phyloP scores from a whole-genome alignment of 64 coral and sea anemone genomes.

The Astreopora myriophthalma region DNA sequence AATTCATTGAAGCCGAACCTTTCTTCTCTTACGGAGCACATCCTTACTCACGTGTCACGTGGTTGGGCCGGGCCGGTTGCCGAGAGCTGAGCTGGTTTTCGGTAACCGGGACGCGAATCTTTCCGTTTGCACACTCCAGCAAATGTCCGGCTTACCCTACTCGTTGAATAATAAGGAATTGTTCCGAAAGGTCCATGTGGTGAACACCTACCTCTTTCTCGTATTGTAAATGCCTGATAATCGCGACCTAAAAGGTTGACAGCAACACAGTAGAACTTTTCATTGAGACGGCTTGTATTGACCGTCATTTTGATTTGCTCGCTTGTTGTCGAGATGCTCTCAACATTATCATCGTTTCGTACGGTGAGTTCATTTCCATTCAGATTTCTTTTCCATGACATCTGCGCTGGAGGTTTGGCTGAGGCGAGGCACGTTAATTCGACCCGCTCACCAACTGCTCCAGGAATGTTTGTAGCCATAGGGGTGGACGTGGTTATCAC shows the following conservation, averaged over 20 bases:
- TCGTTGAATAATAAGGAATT: no score
- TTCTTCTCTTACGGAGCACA: no score
- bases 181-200: no score
- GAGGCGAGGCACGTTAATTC: slow-evolving; percentile 45
- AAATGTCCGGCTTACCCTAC: no score
- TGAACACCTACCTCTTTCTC: slow-evolving; percentile 72
- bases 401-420: slow-evolving; percentile 16
- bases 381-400: slow-evolving; percentile 58
- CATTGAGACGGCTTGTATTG: neutral
- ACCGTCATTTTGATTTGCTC: neutral
- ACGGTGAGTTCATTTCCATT: neutral
- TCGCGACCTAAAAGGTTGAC: slow-evolving; percentile 72
- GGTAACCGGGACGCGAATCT: no score
- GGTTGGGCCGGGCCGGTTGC: no score
- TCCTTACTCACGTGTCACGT: no score
- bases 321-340: neutral
- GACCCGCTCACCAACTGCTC: slow-evolving; percentile 9
- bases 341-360: neutral
- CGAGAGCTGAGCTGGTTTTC: no score
- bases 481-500: slow-evolving; percentile 65
- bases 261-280: slow-evolving; percentile 73
- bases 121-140: no score
- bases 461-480: slow-evolving; percentile 66
- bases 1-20: no score
- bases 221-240: slow-evolving; percentile 59